Conservation (phyloP, 2,797 vertebrate species). For the Scolopax rusticola region DNA sequence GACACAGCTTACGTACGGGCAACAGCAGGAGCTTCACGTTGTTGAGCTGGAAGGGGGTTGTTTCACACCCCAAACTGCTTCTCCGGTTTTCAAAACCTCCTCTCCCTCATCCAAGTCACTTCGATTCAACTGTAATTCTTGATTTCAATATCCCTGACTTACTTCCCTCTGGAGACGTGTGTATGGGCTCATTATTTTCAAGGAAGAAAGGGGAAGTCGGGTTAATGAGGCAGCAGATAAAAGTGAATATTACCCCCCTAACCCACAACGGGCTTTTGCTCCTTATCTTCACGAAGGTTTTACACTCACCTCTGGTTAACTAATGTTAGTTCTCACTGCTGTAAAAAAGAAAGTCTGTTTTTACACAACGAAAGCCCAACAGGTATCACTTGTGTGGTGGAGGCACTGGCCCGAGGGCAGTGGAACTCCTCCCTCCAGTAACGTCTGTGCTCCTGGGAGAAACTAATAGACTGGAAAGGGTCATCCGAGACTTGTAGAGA, state of each 20-base stretch:
- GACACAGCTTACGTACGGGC: fast-evolving
- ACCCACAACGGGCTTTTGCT: background rate
- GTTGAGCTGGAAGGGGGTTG: background rate
- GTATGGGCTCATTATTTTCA: background rate
- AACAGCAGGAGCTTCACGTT: background rate
- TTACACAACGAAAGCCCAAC: conserved; percentile 44
- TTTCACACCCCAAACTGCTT: background rate
- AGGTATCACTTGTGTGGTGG: background rate
- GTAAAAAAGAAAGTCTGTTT: conserved; percentile 57
- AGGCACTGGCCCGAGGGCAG: background rate
- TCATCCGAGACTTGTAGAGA: background rate
- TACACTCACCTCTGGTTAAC: background rate
- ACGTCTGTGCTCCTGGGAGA: background rate
- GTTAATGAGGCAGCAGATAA: background rate
- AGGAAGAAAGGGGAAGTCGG: conserved; percentile 5
- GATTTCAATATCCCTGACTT: background rate
- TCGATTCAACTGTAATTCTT: background rate
- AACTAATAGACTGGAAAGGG: background rate
- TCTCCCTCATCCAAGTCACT: background rate
- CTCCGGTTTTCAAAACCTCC: background rate
- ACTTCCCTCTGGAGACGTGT: background rate
- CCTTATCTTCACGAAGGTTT: background rate
- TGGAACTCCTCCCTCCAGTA: background rate
- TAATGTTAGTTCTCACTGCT: background rate
- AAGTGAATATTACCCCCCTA: background rate